Evolutionary conservation across 2,888 invertebrate genomes (phyloP).

Genomic region (Pollenia amentaria): DNA sequence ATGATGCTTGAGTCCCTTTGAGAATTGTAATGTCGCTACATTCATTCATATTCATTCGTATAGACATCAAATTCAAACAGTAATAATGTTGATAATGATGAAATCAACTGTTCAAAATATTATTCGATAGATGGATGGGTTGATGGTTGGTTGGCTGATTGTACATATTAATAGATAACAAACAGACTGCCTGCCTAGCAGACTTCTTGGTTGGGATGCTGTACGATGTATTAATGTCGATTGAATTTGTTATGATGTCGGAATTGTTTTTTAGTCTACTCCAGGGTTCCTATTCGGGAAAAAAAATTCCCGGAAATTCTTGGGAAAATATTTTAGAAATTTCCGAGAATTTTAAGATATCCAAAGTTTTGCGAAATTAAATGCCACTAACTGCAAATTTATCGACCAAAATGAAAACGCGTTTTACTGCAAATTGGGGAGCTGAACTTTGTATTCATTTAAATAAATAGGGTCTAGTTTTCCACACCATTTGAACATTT

Average conservation of each 20-base stretch:
- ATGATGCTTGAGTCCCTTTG: conserved; percentile 48
- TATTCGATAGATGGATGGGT: not conserved
- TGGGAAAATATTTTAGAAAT: too few relatives aligned
- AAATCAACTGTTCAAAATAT: conserved; percentile 22
- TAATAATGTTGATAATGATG: conserved; percentile 39
- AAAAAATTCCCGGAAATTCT: too few relatives aligned
- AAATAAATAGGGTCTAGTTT: too few relatives aligned
- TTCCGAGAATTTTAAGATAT: too few relatives aligned
- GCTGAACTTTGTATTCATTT: too few relatives aligned
- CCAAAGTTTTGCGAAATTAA: too few relatives aligned
- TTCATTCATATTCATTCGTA: conserved; percentile 5
- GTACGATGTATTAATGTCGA: not conserved
- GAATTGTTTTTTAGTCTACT: not conserved
- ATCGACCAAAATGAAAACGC: too few relatives aligned
- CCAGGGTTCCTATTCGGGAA: too few relatives aligned
- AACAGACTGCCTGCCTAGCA: not conserved
- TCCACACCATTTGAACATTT: too few relatives aligned
- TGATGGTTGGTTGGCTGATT: not conserved
- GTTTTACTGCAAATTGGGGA: too few relatives aligned
- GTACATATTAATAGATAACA: conserved; percentile 17
- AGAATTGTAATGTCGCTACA: conserved; percentile 31
- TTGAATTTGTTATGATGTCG: conserved; percentile 23
- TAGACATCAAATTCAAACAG: conserved; percentile 5
- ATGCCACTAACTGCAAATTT: too few relatives aligned
- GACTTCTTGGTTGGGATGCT: not conserved